Percentiles rank a stretch among this genome's conserved stretches.
These are phyloP conservation scores for Tetropium fuscum DNA, from an alignment of 2,888 invertebrate genomes.

Conservation along the genomic window DNA sequence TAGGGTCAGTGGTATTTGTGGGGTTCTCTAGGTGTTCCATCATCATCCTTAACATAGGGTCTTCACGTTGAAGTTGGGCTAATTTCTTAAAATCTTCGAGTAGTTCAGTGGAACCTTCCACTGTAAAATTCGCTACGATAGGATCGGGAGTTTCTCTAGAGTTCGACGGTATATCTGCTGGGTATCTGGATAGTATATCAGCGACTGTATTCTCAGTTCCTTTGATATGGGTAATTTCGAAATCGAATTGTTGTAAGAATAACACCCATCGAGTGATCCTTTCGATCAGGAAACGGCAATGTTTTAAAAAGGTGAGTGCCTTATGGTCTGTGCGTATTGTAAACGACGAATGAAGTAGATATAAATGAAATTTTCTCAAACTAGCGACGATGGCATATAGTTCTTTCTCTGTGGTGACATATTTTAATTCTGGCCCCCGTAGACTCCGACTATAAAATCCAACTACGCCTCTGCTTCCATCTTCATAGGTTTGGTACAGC, in stretches of 20 bases:
- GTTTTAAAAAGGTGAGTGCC: not conserved
- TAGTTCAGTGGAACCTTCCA: not conserved
- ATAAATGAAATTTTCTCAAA: not conserved
- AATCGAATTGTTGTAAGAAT: conserved; percentile 13
- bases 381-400: not conserved
- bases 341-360: not conserved
- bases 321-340: not conserved
- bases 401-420: not conserved
- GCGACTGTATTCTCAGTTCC: conserved; percentile 27
- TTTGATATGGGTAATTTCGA: conserved; percentile 26
- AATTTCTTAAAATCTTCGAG: not conserved
- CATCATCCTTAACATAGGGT: not conserved
- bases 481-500: too few relatives aligned
- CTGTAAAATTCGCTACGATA: not conserved
- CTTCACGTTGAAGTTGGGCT: not conserved
- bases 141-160: not conserved
- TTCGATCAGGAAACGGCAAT: not conserved
- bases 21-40: not conserved
- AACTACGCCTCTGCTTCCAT: too few relatives aligned
- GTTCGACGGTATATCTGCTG: not conserved
- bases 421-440: not conserved
- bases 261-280: not conserved
- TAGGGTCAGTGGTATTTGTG: not conserved
- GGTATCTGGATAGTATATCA: not conserved
- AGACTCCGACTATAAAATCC: not conserved